phyloP scores from a whole-genome alignment of 2,888 invertebrate species.

The Agrotis exclamationis region DNA sequence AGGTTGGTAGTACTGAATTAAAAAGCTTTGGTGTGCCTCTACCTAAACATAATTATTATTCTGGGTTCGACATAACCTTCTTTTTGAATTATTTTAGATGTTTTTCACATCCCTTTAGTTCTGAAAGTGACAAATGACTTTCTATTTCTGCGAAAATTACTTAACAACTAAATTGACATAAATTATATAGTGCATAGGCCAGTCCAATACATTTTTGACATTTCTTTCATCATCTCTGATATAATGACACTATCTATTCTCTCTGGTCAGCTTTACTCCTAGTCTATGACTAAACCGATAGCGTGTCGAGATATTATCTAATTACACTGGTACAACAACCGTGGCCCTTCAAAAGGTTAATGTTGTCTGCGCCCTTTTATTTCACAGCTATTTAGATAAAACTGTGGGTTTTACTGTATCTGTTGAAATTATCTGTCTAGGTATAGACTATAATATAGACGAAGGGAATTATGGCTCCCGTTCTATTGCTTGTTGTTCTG shows the following conservation, averaged over 20 bases:
- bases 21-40: not conserved
- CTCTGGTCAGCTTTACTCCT: not conserved
- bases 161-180: no score
- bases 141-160: no score
- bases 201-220: no score
- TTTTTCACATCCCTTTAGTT: no score
- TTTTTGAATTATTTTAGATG: not conserved
- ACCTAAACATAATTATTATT: not conserved
- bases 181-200: no score
- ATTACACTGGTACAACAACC: constrained; percentile 46
- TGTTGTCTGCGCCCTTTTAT: constrained; percentile 66
- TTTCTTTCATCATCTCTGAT: not conserved
- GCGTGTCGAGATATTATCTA: constrained; percentile 63
- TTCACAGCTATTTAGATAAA: constrained; percentile 55
- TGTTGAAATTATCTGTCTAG: constrained; percentile 33
- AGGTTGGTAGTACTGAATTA: not conserved
- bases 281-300: constrained; percentile 18
- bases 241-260: not conserved
- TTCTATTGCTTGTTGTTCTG: constrained; percentile 3
- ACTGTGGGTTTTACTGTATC: constrained; percentile 44
- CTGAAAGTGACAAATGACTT: no score
- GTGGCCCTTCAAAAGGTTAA: constrained; percentile 65
- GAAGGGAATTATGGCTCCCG: constrained; percentile 18
- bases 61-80: not conserved
- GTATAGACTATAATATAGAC: constrained; percentile 8